These are phyloP conservation scores for Scaptomyza tumidula DNA, from an alignment of 2,888 invertebrate genomes.

Conservation along the genomic window DNA sequence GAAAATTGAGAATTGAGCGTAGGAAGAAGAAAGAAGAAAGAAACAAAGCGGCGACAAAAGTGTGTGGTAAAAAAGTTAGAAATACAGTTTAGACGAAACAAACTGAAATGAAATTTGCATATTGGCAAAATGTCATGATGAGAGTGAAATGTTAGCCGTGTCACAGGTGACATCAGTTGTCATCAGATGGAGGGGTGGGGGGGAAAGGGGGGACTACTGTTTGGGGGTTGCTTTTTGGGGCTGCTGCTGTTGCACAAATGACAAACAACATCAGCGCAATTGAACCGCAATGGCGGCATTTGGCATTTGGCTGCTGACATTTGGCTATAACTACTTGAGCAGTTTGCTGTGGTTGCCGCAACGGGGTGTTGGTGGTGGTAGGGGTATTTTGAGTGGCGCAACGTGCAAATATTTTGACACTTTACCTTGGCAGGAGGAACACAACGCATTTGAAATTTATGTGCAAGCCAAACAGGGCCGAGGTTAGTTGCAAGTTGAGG, in stretches of 20 bases:
- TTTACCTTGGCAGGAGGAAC: constrained; percentile 58
- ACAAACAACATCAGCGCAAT: constrained; percentile 70
- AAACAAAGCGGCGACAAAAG: constrained; percentile 38
- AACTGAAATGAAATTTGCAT: constrained; percentile 59
- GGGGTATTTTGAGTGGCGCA: not conserved
- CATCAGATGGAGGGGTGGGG: constrained; percentile 12
- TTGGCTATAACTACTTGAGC: constrained; percentile 42
- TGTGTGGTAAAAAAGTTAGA: constrained; percentile 51
- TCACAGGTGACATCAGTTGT: constrained; percentile 36
- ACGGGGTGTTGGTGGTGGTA: not conserved
- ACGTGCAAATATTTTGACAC: constrained; percentile 79
- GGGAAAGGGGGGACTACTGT: no score
- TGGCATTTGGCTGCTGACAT: constrained; percentile 55
- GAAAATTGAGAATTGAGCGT: constrained; percentile 76
- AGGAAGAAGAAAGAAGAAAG: not conserved
- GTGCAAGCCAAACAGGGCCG: constrained; percentile 10
- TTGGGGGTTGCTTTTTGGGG: constrained; percentile 7
- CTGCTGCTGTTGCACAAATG: constrained; percentile 54
- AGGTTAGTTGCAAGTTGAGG: constrained; percentile 22
- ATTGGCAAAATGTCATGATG: constrained; percentile 62
- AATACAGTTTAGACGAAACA: constrained; percentile 47
- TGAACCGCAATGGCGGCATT: constrained; percentile 69
- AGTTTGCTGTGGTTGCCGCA: not conserved
- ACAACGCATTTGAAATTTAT: constrained; percentile 39
- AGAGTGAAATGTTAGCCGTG: constrained; percentile 31